A percentile compares a stretch with the other conserved stretches of the same genome.
These are phyloP conservation scores for Campopleginae sp. DNA, from an alignment of 2,888 invertebrate genomes.

Conservation along the genomic window DNA sequence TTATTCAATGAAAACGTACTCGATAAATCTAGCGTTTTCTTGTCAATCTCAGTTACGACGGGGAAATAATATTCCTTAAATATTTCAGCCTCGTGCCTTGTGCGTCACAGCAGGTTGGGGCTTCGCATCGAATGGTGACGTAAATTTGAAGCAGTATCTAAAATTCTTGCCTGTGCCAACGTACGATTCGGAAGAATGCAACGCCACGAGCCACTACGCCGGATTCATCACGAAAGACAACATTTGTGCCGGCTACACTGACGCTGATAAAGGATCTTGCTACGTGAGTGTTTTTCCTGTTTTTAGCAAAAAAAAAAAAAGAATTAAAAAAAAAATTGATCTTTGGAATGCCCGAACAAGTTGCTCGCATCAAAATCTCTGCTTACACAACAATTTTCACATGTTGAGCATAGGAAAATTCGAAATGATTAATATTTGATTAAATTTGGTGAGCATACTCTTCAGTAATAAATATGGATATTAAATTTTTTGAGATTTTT, in stretches of 20 bases:
- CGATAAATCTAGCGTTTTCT: not conserved
- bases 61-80: conserved; percentile 1
- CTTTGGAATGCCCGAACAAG: not conserved
- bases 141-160: conserved; percentile 85
- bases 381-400: too few species aligned
- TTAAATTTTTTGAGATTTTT: too few species aligned
- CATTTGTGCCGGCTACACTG: conserved; percentile 87
- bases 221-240: conserved; percentile 86
- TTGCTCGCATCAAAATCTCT: not conserved
- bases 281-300: conserved; percentile 85
- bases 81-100: conserved; percentile 83
- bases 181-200: conserved; percentile 86
- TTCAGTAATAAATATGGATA: too few species aligned
- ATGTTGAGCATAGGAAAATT: too few species aligned
- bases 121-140: conserved; percentile 82
- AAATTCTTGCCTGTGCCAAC: conserved; percentile 86
- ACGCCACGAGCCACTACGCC: conserved; percentile 87
- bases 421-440: too few species aligned
- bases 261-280: conserved; percentile 86
- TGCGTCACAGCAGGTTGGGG: conserved; percentile 88
- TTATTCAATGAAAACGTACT: not conserved
- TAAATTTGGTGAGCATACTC: too few species aligned
- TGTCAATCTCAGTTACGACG: not conserved
- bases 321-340: not conserved
- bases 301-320: not conserved